Evolutionary conservation across 2,113 vertebrate species (phyloP).

Genomic region (Pipra filicauda): DNA sequence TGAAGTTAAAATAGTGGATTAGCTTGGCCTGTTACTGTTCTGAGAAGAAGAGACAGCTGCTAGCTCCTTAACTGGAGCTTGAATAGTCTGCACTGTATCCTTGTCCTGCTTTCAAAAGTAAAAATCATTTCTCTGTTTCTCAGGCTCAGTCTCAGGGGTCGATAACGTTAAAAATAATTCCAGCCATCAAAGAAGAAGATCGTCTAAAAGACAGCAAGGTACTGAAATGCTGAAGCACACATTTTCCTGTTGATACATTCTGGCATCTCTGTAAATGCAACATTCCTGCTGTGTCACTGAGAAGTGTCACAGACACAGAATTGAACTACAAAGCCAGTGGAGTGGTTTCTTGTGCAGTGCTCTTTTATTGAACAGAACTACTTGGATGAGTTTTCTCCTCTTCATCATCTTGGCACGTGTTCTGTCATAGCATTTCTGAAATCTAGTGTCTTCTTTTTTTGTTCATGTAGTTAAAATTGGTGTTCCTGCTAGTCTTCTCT

Average conservation of each 20-base stretch:
- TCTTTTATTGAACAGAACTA: neutral
- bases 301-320: neutral
- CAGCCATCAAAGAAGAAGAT: slow-evolving; percentile 89
- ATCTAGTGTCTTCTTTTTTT: neutral
- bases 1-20: neutral
- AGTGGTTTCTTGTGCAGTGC: neutral
- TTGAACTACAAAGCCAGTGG: accelerated
- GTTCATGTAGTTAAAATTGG: accelerated
- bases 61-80: neutral
- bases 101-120: neutral
- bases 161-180: slow-evolving; percentile 94
- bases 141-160: slow-evolving; percentile 95
- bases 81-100: neutral
- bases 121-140: neutral
- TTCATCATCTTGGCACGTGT: neutral
- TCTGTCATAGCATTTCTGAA: neutral
- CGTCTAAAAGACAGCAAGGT: slow-evolving; percentile 90
- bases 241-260: neutral
- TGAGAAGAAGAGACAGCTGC: neutral
- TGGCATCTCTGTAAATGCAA: neutral
- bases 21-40: neutral
- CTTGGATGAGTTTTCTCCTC: neutral
- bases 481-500: neutral
- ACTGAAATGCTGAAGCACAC: accelerated
- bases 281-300: neutral